A percentile compares a stretch with the other conserved stretches of the same genome.
Evolutionary conservation across 2,888 invertebrate species (phyloP).

Genomic region (Ptychoptera contaminata): DNA sequence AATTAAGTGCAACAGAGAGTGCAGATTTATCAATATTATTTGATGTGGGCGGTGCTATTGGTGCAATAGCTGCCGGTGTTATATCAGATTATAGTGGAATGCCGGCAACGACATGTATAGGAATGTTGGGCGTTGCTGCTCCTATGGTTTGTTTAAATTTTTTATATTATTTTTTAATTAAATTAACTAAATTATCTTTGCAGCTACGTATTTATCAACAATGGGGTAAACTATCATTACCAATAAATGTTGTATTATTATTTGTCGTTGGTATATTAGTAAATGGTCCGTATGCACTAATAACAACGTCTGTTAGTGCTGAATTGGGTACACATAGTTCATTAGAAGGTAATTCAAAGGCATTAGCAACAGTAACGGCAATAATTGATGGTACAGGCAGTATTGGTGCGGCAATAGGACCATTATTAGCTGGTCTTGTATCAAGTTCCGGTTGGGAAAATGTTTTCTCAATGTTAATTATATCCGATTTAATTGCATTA

Average conservation of each 20-base stretch:
- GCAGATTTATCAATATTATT: conserved; percentile 69
- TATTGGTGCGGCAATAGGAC: conserved; percentile 80
- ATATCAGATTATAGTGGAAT: conserved; percentile 70
- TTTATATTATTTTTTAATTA: not conserved
- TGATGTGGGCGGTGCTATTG: conserved; percentile 80
- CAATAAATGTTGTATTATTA: conserved; percentile 49
- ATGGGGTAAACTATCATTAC: conserved; percentile 46
- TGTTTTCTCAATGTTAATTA: conserved; percentile 84
- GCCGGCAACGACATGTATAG: conserved; percentile 74
- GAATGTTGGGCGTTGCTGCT: conserved; percentile 63
- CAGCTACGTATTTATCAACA: conserved; percentile 68
- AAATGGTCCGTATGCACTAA: conserved; percentile 91
- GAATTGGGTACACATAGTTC: conserved; percentile 82
- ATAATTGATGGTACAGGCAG: conserved; percentile 91
- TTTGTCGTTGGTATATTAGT: conserved; percentile 66
- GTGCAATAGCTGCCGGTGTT: conserved; percentile 76
- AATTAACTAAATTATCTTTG: conserved; percentile 13
- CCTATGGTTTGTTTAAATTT: conserved; percentile 48
- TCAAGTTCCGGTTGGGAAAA: conserved; percentile 61
- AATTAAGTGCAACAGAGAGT: conserved; percentile 47
- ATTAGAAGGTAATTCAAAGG: conserved; percentile 69
- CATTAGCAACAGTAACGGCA: conserved; percentile 91
- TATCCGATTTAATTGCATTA: conserved; percentile 62
- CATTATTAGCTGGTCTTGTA: conserved; percentile 71
- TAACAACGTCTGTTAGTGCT: conserved; percentile 91